Base-by-base conservation (phyloP, 2,888 invertebrate genomes). In the Xanthia icteritia region DNA sequence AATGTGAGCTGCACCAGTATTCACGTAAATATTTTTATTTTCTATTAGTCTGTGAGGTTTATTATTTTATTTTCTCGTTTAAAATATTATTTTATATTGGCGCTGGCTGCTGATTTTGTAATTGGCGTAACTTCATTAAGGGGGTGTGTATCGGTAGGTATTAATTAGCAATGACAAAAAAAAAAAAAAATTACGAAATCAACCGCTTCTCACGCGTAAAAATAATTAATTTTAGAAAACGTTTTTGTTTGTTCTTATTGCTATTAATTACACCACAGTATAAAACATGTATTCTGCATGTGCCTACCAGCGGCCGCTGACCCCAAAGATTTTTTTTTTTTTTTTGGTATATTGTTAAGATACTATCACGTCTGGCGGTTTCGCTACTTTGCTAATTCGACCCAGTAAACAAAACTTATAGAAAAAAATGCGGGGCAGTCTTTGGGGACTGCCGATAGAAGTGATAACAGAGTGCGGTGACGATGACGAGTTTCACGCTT, bases 21-120 rank as follows among this genome's bases (percentile, higher is more conserved):
- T 61, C 66, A 56, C 1, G 56, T 72, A 71, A 73, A 80, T 70
- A 63, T 39, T 70, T 83, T 83, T 45, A 66, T 60, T 45, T 54
- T 60, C 6, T 54, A 45, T 36, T 27, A 54, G 5, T n/a, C 36
- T 48, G 13, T 39, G 13, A 15, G 23, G 31, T 48, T 61, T 8
- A 27, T n/a, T 36, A 17, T 65, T 82, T 54, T 54, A 39, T 61
- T 66, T 60, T 66, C 20, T 31, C 15, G 20, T 54, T 74, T 36
- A 36, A 17, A 13, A 17, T 51, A 39, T 13, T 42, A 6, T 42
- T 20, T 73, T 36, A 11, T 36, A 63, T 45, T 13, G 66, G 45
- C 27, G 42, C 0, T 27, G 13, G 66, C 66, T 45, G 42, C 0
- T 27, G 13, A 0, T 20, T 11, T 31, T 31, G 31, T 2, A 31